phyloP scores from a whole-genome alignment of 2,113 vertebrate genomes.

The Eretmochelys imbricata region DNA sequence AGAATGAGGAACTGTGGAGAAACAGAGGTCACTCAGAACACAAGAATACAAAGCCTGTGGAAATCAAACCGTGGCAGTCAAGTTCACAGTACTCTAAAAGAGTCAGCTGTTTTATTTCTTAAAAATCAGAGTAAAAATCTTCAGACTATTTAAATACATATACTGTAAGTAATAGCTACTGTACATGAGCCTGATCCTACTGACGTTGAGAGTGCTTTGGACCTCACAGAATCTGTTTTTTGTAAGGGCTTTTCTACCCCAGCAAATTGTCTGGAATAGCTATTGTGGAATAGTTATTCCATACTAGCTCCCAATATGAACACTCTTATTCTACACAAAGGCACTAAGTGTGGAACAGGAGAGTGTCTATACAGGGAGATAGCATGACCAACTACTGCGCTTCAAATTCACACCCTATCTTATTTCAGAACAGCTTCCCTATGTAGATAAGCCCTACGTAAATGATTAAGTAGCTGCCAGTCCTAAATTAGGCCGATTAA shows the following conservation, averaged over 20 bases:
- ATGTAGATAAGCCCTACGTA: not conserved
- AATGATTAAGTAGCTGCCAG: not conserved
- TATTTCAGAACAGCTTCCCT: not conserved
- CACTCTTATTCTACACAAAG: not conserved
- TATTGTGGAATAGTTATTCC: too few relatives aligned
- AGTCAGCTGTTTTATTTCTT: not conserved
- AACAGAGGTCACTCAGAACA: not conserved
- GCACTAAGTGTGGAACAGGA: not conserved
- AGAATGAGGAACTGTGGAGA: not conserved
- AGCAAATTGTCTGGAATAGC: too few relatives aligned
- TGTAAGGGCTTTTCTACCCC: too few relatives aligned
- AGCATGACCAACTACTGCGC: not conserved
- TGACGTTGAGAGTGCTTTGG: not conserved
- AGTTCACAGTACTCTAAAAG: rapidly evolving
- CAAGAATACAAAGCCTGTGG: not conserved
- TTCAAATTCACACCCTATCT: not conserved
- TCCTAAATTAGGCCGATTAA: not conserved
- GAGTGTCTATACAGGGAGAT: not conserved
- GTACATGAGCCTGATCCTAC: not conserved
- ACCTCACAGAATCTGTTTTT: not conserved
- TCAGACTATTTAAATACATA: not conserved
- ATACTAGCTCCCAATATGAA: not conserved
- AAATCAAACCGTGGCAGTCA: not conserved
- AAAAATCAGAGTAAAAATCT: not conserved
- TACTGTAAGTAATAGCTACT: not conserved